Evolutionary conservation across 1,140 invertebrate species (phyloP), one percentile per base, ranked within the genome.

Genomic region (Cyclina sinensis): DNA sequence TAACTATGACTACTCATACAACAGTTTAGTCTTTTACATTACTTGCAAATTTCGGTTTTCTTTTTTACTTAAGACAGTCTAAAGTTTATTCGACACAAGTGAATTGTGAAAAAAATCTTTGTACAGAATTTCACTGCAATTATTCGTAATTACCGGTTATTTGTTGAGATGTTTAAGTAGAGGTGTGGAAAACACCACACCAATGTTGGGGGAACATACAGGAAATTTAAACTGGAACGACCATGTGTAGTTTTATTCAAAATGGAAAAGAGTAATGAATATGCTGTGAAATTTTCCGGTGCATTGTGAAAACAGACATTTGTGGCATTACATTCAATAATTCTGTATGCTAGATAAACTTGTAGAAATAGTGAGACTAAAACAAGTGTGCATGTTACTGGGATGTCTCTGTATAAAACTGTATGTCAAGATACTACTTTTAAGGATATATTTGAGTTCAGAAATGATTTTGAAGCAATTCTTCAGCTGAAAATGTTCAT

Each of bases 41-140:
- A n/a, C n/a, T n/a, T n/a, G n/a, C n/a, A n/a, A n/a, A n/a, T n/a
- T 62, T 27, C n/a, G 57, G 24, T 37, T 30, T 18, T 70, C 37
- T 30, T 70, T 43, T 70, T 70, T 62, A 62, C 65, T 14, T 70
- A 14, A 70, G 24, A 70, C 14, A 37, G 65, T 1, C 30, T 62
- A 27, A 35, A 37, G 30, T 70, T 70, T 37, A 32, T 35, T 32
- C 3, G 35, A 27, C n/a, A 37, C 21, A 37, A 70, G 35, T 37
- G 65, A 37, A 37, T 37, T 70, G 37, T 32, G 24, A 16, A 32
- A 37, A 11, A 14, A 30, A 4, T 62, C 57, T 62, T 62, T 62
- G 57, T 62, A 62, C 57, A 5, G 57, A 78, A 78, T 78, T 54
- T 54, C 74, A 78, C 74, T 78, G 48, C 74, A 54, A 78, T 78